Evolutionary conservation across 2,797 vertebrate species (phyloP), one percentile per base, ranked within the genome.

Genomic region (Luscinia megarhynchos): DNA sequence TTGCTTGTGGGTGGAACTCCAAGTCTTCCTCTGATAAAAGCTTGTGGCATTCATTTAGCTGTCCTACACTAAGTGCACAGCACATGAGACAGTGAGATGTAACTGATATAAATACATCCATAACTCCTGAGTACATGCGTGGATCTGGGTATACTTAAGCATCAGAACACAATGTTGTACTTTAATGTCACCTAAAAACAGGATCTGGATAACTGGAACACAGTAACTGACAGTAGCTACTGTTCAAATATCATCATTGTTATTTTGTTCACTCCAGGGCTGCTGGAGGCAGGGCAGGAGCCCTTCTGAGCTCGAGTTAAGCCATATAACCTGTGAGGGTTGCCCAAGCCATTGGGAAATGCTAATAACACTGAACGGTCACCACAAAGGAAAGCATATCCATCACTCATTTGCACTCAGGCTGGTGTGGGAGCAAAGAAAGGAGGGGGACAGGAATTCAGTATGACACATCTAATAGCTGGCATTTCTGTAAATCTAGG

Each of bases 1-100:
- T 54, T 89, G 74, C 75, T 77, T 73, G 59, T 91, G 79, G 84
- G 69, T 92, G 69, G 82, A 92, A 91, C 69, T 80, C 68, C 64
- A 59, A 14, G 74, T 93, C 79, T 90, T 50, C 45, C 57, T 90
- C 59, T 69, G 89, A 84, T 96, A 93, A 87, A 94, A 87, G 40
- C 45, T 59, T 69, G 55, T 76, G 48, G 55, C 48, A 73, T 89
- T 92, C 32, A 22, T 91, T 87, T 94, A 62, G 50, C 78, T 90
- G 48, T 43, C 73, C 79, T 62, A 27, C 40, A 19, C 55, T 75
- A 53, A 81, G 21, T 36, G 50, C 83, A 62, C 30, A 82, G 59
- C 61, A 62, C 50, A 67, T 1, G 6, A 58, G 88, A 45, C 55
- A 43, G 41, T 12, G 53, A 77, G 26, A 50, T 16, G 11, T 77